Conservation (phyloP, 2,888 invertebrate genomes). For the Scrobipalpa costella region DNA sequence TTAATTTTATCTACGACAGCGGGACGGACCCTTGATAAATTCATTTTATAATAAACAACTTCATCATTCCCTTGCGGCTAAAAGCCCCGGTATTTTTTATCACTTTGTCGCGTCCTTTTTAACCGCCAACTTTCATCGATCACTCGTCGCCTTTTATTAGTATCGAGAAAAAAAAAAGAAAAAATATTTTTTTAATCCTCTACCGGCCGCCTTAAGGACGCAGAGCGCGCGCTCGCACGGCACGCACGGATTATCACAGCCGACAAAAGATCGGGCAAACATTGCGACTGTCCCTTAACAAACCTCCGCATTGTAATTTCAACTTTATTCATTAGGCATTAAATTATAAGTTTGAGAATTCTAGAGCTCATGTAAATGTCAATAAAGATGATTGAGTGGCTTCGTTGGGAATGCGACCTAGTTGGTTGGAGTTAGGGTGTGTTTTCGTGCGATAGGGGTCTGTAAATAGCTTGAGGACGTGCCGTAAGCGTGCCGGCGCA, state of each 20-base stretch:
- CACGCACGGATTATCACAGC: constrained; percentile 61
- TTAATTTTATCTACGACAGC: constrained; percentile 10
- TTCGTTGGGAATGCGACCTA: constrained; percentile 38
- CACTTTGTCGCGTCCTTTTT: constrained; percentile 15
- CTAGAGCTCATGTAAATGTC: constrained; percentile 26
- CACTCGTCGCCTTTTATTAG: constrained; percentile 50
- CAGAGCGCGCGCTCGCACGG: constrained; percentile 62
- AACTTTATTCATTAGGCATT: constrained; percentile 44
- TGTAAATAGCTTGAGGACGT: constrained; percentile 45
- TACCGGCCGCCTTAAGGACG: constrained; percentile 53
- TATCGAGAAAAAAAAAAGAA: constrained; percentile 34
- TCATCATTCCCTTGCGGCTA: constrained; percentile 13
- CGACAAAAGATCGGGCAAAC: constrained; percentile 57
- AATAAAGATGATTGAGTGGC: constrained; percentile 20
- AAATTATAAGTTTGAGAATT: constrained; percentile 32
- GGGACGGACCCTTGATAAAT: constrained; percentile 18
- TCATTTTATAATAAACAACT: constrained; percentile 18
- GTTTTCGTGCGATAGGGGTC: constrained; percentile 40
- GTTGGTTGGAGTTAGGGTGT: constrained; percentile 36
- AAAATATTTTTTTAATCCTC: constrained; percentile 58
- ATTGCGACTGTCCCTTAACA: constrained; percentile 61
- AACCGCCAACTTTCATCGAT: constrained; percentile 47
- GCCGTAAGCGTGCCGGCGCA: constrained; percentile 72
- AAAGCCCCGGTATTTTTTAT: constrained; percentile 6
- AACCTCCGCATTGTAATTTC: constrained; percentile 50